Evolutionary conservation across 2,113 vertebrate genomes (phyloP).

Genomic region (Trichechus manatus): DNA sequence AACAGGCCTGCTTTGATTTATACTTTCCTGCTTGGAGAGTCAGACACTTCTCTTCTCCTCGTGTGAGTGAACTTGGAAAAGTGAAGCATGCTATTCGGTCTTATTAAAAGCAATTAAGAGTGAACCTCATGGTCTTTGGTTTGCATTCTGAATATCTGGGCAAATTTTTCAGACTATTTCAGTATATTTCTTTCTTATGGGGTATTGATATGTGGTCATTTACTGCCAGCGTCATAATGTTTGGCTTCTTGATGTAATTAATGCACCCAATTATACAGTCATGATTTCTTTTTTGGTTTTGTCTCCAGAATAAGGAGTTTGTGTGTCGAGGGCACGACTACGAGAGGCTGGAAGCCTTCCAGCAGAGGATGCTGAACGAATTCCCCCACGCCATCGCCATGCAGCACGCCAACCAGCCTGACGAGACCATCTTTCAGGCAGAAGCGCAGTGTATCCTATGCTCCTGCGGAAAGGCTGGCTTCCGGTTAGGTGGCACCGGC

Average conservation of each 20-base stretch:
- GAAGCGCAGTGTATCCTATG: slow-evolving; percentile 98
- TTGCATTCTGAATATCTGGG: background rate
- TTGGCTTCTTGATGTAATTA: background rate
- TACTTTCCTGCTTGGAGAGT: background rate
- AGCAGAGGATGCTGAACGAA: slow-evolving; percentile 99
- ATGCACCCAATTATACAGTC: background rate
- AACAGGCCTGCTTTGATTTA: background rate
- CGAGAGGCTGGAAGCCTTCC: slow-evolving; percentile 98
- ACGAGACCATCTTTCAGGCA: slow-evolving; percentile 99
- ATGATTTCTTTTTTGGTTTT: slow-evolving; percentile 41
- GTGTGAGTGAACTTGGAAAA: background rate
- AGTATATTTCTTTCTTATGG: background rate
- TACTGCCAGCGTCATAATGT: background rate
- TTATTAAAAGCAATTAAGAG: background rate
- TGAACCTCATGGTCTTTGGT: background rate
- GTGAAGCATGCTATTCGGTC: background rate
- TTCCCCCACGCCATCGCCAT: slow-evolving; percentile 99
- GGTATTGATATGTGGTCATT: background rate
- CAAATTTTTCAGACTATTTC: background rate
- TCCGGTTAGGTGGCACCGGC: background rate
- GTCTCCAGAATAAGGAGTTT: slow-evolving; percentile 97
- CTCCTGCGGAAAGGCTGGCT: background rate
- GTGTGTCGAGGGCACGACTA: slow-evolving; percentile 99
- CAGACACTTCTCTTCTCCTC: background rate
- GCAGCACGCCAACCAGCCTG: slow-evolving; percentile 99